phyloP scores from a whole-genome alignment of 2,113 vertebrate genomes.

The Chitala chitala region DNA sequence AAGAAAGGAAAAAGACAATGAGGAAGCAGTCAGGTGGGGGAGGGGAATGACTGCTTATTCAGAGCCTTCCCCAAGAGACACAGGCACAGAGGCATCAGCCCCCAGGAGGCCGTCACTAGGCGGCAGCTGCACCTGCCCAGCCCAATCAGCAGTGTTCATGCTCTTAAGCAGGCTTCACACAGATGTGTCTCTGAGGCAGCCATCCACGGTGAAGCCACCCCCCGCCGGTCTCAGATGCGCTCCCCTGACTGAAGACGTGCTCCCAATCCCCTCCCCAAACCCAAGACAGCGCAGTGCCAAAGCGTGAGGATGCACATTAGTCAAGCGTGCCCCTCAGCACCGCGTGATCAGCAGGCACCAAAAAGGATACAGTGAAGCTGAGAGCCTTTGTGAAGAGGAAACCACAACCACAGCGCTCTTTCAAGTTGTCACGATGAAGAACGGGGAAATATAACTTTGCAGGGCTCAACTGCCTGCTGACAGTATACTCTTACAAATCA shows the following conservation, averaged over 20 bases:
- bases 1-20: constrained; percentile 13
- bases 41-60: not conserved
- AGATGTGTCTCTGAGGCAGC: constrained; percentile 16
- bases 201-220: not conserved
- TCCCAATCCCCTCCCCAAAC: too few relatives aligned
- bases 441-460: not conserved
- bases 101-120: not conserved
- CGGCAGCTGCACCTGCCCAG: constrained; percentile 22
- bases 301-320: too few relatives aligned
- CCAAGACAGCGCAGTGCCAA: not conserved
- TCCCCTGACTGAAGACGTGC: too few relatives aligned
- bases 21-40: constrained; percentile 17
- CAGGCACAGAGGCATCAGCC: not conserved
- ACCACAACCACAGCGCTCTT: constrained; percentile 41
- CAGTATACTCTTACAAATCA: not conserved
- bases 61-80: not conserved
- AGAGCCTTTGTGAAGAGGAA: constrained; percentile 49
- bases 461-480: not conserved
- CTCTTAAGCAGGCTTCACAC: not conserved
- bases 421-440: constrained; percentile 19
- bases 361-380: constrained; percentile 9
- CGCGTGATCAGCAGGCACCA: not conserved
- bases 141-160: too few relatives aligned
- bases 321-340: not conserved
- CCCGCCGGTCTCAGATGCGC: not conserved